phyloP scores from a whole-genome alignment of 2,888 invertebrate genomes.

The Cerastoderma edule region DNA sequence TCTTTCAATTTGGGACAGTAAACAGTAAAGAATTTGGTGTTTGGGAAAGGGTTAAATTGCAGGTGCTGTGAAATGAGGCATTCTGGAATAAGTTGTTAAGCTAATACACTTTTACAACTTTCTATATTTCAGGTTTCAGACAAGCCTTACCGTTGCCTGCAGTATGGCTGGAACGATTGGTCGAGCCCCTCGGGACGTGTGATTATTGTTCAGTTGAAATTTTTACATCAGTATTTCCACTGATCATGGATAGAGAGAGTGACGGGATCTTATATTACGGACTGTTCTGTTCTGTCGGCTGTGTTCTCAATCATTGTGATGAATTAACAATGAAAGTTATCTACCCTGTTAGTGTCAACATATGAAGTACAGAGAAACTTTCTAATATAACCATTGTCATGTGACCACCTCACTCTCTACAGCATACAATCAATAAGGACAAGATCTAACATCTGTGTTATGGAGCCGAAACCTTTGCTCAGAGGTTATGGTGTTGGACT shows the following conservation, averaged over 20 bases:
- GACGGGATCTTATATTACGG: conserved; percentile 1
- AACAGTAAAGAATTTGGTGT: not conserved
- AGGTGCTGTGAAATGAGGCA: not conserved
- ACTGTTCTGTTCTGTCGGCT: conserved; percentile 2
- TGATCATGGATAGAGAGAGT: not conserved
- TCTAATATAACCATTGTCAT: too few species aligned
- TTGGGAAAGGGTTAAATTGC: not conserved
- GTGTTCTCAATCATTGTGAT: not conserved
- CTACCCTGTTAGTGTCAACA: not conserved
- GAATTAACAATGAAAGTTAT: not conserved
- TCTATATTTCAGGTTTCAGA: conserved; percentile 1
- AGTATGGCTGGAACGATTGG: not conserved
- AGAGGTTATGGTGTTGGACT: too few species aligned
- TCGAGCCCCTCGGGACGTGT: not conserved
- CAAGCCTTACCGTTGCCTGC: not conserved
- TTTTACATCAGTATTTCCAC: conserved; percentile 8
- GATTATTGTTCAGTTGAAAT: not conserved
- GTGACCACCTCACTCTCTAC: too few species aligned
- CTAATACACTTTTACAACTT: too few species aligned
- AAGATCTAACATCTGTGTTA: too few species aligned
- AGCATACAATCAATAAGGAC: too few species aligned
- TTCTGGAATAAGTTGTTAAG: too few species aligned
- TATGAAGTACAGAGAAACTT: too few species aligned
- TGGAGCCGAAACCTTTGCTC: too few species aligned
- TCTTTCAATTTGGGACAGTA: not conserved